Evolutionary conservation across 1,140 invertebrate species (phyloP), one percentile per base, ranked within the genome.

Genomic region (Drosophila takahashii): DNA sequence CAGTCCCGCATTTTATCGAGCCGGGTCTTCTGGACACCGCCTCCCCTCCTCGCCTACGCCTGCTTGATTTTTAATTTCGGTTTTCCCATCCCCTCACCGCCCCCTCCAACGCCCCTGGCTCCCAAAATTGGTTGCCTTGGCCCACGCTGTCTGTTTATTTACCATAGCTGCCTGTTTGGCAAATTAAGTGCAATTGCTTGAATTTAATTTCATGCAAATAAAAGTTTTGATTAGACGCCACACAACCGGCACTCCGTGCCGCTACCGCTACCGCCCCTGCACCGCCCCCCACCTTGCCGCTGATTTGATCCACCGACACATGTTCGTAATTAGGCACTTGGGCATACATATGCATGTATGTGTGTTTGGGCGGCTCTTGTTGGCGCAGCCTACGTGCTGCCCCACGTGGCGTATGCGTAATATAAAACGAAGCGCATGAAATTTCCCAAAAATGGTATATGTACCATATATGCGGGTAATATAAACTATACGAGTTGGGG

Each of bases 171-270:
- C 48, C 84, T 89, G 83, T 90, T 90, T 80, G 84, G 79, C 69
- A 89, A 89, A 89, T 89, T 89, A 89, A 89, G 85, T 89, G 84
- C 84, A 89, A 89, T 89, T 89, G 84, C 84, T 89, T 90, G 84
- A 89, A 89, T 89, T 89, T 90, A 89, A 89, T 89, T 89, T 89
- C 84, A 89, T 90, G 85, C 84, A 89, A 89, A 89, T 89, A 89
- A 89, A 89, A 89, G 84, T 89, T 89, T 90, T 89, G 84, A 89
- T 89, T 89, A 89, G 84, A 90, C 80, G 57, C 57, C 51, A 29
- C 27, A 50, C 44, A 45, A 18, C 13, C 42, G 18, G 9, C 29
- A 32, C 32, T 10, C 36, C 16, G 29, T 22, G 18, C 13, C 51
- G 8, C n/a, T n/a, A n/a, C 18, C 18, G 39, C 29, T 4, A 11